Evolutionary conservation across 2,888 invertebrate species (phyloP), one percentile per base, ranked within the genome.

Genomic region (Priocnemis perturbator): DNA sequence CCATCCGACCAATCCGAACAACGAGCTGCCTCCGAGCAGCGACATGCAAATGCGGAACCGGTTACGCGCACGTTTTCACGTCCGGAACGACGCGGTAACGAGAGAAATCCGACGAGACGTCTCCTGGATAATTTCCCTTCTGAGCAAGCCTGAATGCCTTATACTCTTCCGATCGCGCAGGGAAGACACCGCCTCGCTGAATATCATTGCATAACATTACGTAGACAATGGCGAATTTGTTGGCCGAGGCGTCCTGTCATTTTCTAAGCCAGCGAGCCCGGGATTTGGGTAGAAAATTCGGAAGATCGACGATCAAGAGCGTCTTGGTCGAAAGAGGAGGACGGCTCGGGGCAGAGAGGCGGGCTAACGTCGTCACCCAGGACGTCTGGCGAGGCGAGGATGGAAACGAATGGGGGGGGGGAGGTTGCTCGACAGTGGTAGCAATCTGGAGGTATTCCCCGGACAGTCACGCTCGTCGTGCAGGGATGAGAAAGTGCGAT

Each of bases 401-500:
- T 79, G 80, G 69, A 79, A 79, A 79, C 78, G 77, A 76, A 81
- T 79, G 72, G 64, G 76, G 74, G n/a, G n/a, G n/a, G n/a, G n/a
- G n/a, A n/a, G n/a, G 73, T 64, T 71, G 57, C 67, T 66, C 66
- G 77, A 73, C 60, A 70, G 68, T 65, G 77, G 66, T 78, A 77
- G 83, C 76, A 83, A 83, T 83, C 83, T 81, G 81, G 74, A 80
- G 80, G 79, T 79, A 79, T 85, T 84, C 83, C 85, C 82, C 67
- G 76, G 81, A 79, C 79, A 75, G 81, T 64, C 74, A 62, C 67
- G 74, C 71, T 70, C 72, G 66, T 68, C 67, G 69, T 70, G 61
- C 64, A 63, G 76, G 79, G 76, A 65, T 76, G 81, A 78, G 83
- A 77, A 78, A 69, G 75, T 71, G 73, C 82, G 80, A 81, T 77